A percentile compares a stretch with the other conserved stretches of the same genome.
These are phyloP conservation scores for Chrysomela aeneicollis DNA, from an alignment of 2,888 invertebrate species.

Conservation along the genomic window DNA sequence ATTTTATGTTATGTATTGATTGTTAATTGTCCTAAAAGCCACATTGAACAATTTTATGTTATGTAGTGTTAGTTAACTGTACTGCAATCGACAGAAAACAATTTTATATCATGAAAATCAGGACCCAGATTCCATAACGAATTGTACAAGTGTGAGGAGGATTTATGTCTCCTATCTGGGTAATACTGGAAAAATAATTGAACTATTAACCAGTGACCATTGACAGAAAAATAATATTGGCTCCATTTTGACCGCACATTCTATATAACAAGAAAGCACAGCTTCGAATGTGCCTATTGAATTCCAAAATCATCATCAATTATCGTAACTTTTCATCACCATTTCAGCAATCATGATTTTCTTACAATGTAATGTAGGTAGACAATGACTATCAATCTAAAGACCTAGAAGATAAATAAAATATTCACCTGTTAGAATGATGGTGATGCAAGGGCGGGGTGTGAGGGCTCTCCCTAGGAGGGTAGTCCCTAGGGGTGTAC, in stretches of 20 bases:
- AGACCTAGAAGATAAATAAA: too few species aligned
- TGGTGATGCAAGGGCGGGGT: constrained; percentile 65
- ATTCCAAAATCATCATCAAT: too few species aligned
- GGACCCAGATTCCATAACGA: too few species aligned
- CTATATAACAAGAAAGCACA: background rate
- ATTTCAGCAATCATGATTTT: too few species aligned
- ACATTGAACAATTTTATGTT: background rate
- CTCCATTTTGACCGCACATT: constrained; percentile 12
- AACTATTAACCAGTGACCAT: constrained; percentile 19
- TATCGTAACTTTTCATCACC: too few species aligned
- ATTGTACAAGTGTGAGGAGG: background rate
- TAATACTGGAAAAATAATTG: constrained; percentile 10
- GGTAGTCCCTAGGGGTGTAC: constrained; percentile 25
- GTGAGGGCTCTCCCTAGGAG: constrained; percentile 70
- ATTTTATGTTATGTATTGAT: constrained; percentile 34
- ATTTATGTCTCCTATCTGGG: constrained; percentile 16
- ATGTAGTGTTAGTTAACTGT: constrained; percentile 1
- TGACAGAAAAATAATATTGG: constrained; percentile 6
- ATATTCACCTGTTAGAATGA: constrained; percentile 28
- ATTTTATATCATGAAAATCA: too few species aligned
- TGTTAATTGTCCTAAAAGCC: constrained; percentile 23
- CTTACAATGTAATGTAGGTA: too few species aligned
- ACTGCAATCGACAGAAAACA: too few species aligned
- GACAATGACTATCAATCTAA: too few species aligned
- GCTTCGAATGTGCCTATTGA: background rate